Evolutionary conservation across 2,888 invertebrate genomes (phyloP).

Genomic region (Laothoe populi): DNA sequence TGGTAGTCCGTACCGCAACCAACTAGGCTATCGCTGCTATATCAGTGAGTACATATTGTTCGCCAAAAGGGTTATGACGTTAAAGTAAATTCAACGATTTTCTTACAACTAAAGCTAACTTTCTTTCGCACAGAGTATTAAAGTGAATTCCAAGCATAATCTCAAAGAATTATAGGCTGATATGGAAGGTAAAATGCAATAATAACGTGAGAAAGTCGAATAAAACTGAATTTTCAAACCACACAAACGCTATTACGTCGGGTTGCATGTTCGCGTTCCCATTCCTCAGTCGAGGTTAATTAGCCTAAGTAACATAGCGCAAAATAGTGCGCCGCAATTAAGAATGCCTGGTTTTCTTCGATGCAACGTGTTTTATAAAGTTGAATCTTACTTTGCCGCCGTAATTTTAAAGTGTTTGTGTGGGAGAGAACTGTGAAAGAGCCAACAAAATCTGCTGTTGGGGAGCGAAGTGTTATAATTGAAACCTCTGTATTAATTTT

Average conservation of each 20-base stretch:
- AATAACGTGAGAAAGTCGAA: slow-evolving; percentile 26
- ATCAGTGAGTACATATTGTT: too few species aligned
- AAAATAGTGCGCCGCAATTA: slow-evolving; percentile 60
- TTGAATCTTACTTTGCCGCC: slow-evolving; percentile 51
- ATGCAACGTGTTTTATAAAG: slow-evolving; percentile 42
- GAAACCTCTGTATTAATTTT: slow-evolving; percentile 7
- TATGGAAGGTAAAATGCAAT: slow-evolving; percentile 8
- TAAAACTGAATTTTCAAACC: slow-evolving; percentile 29
- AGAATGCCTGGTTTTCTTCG: slow-evolving; percentile 53
- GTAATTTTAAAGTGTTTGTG: slow-evolving; percentile 41
- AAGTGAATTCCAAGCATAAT: slow-evolving; percentile 9
- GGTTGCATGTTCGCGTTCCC: slow-evolving; percentile 50
- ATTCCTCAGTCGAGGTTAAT: slow-evolving; percentile 56
- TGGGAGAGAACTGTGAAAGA: slow-evolving; percentile 6
- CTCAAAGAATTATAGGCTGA: slow-evolving; percentile 3
- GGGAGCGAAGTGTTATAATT: not conserved
- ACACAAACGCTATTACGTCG: slow-evolving; percentile 39
- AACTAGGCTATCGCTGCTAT: too few species aligned
- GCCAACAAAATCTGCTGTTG: slow-evolving; percentile 24
- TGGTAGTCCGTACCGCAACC: too few species aligned
- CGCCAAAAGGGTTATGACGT: too few species aligned
- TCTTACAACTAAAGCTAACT: not conserved
- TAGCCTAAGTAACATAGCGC: slow-evolving; percentile 59
- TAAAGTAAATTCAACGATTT: not conserved
- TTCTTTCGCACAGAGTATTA: not conserved